Base-by-base conservation (phyloP, 2,888 invertebrate genomes). In the Plusia festucae region DNA sequence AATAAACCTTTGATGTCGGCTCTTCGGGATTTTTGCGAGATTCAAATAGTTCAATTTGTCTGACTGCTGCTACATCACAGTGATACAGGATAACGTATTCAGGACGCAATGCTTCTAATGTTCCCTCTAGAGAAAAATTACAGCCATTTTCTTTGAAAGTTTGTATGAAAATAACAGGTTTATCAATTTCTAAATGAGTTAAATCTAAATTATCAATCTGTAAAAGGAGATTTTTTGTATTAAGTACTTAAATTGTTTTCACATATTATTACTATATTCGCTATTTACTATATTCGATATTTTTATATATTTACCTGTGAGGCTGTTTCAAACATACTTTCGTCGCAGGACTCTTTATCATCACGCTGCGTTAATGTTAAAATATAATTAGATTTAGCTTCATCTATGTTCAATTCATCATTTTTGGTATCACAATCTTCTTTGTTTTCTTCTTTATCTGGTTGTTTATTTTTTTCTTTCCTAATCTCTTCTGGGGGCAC, bases 51-150 rank as follows among this genome's bases (percentile, higher is more conserved):
- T 99, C 99, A 65, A 99, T 96, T 90, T 99, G 98, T 24, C 99
- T 95, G 9, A 99, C 97, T 22, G 98, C 97, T 0, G 97, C 96
- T 74, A 99, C 96, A 85, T 99, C 98, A 60, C 97, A 96, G 85
- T 99, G 98, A 90, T 99, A 99, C 94, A 99, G 96, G 32, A 99
- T 96, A 1, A 99, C 96, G 90, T 97, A 98, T 78, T 96, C 96
- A 0, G 99, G 99, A 55, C 95, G 93, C 6, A 97, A 85, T 51
- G 96, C 95, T 53, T 96, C 95, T 60, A 99, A 91, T 11, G 96
- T 96, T 62, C 96, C 95, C 75, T 97, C 97, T 30, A 99, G 90
- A 0, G 97, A 97, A 88, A 97, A 96, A 56, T 96, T 92, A 80
- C 97, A 96, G 34, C 97, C 97, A 30, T 96, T 96, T 73, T 96